phyloP scores from a whole-genome alignment of 2,113 vertebrate genomes.

The Tachycineta bicolor region DNA sequence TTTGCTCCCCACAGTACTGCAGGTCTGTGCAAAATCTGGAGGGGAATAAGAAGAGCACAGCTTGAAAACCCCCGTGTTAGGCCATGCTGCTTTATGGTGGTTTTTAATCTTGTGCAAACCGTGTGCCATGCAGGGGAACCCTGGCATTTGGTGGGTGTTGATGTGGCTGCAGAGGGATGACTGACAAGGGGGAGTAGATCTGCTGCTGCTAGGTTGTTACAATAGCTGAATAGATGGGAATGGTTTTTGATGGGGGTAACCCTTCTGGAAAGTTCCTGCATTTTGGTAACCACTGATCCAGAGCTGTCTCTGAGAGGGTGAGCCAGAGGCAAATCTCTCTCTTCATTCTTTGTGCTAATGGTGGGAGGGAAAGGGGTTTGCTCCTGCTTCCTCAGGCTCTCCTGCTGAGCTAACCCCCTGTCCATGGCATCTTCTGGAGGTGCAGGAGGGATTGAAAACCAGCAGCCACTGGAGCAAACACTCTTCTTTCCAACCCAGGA shows the following conservation, averaged over 20 bases:
- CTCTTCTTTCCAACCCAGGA: not conserved
- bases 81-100: not conserved
- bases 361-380: not conserved
- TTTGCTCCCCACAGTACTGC: not conserved
- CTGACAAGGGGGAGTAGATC: not conserved
- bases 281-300: not conserved
- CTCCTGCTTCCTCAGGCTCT: not conserved
- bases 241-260: not conserved
- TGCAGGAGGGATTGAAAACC: not conserved
- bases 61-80: not conserved
- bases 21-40: not conserved
- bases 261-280: not conserved
- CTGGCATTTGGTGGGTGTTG: not conserved
- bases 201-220: not conserved
- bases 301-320: not conserved
- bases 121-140: not conserved
- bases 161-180: not conserved
- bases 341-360: not conserved
- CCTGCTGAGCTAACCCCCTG: not conserved
- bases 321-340: not conserved
- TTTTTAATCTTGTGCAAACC: not conserved
- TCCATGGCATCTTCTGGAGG: not conserved
- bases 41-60: not conserved
- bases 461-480: not conserved
- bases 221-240: not conserved